These are phyloP conservation scores for Polydrusus cervinus DNA, from an alignment of 2,888 invertebrate genomes.

Conservation along the genomic window DNA sequence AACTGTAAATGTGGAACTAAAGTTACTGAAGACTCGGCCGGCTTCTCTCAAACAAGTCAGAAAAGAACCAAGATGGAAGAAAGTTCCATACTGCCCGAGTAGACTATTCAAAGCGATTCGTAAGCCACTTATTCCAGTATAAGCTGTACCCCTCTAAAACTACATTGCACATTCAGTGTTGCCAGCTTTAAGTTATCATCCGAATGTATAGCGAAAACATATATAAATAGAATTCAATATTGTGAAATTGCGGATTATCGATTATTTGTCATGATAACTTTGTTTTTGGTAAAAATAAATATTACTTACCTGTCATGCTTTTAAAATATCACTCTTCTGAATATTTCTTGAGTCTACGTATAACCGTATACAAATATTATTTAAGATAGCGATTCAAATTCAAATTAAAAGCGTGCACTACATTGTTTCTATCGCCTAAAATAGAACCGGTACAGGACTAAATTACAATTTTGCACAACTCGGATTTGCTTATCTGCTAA, in stretches of 20 bases:
- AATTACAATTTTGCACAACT: constrained; percentile 15
- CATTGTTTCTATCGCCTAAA: constrained; percentile 16
- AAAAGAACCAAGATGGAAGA: constrained; percentile 85
- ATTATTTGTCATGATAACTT: constrained; percentile 11
- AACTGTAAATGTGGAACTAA: constrained; percentile 24
- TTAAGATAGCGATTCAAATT: background rate
- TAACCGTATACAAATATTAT: constrained; percentile 6
- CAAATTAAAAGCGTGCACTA: background rate
- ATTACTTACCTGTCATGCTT: constrained; percentile 23
- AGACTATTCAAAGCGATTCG: constrained; percentile 71
- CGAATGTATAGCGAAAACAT: background rate
- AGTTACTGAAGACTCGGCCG: constrained; percentile 75
- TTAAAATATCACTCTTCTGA: constrained; percentile 1
- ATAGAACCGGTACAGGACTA: constrained; percentile 7
- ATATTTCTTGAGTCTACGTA: background rate
- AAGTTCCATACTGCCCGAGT: constrained; percentile 79
- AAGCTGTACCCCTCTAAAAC: constrained; percentile 74
- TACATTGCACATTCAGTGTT: constrained; percentile 73
- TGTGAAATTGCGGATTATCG: constrained; percentile 11
- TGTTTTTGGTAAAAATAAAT: constrained; percentile 1
- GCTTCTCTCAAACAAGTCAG: constrained; percentile 73
- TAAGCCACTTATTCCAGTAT: constrained; percentile 70
- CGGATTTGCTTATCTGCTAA: constrained; percentile 3
- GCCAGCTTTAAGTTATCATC: constrained; percentile 31
- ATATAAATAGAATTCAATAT: constrained; percentile 7